Base-by-base conservation (phyloP, 1,140 invertebrate species). In the Drosophila littoralis region DNA sequence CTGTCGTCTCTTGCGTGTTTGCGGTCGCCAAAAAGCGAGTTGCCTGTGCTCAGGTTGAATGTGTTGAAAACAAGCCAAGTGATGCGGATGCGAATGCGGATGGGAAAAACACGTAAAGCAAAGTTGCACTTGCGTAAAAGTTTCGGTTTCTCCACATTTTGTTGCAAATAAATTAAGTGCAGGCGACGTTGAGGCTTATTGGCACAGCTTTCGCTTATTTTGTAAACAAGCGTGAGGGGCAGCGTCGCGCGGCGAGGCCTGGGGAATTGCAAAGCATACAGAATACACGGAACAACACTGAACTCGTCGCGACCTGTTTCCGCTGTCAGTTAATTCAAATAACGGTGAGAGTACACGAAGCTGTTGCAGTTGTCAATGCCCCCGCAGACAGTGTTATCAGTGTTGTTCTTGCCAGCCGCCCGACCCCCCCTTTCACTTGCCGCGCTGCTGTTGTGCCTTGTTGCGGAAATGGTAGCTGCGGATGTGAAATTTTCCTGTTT, bases 91-190 rank as follows among this genome's bases (percentile, higher is more conserved):
- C 22, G 55, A 7, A 60, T 46, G 54, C 13, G 40, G 33, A 72
- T 71, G 67, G 9, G 57, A 65, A 77, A 70, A 85, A 77, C 67
- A 82, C 75, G 82, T 79, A 82, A 79, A 78, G 77, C 60, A 81
- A 76, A 86, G 76, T 86, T 86, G 79, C 83, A 86, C 79, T 86
- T 80, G 83, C 76, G 76, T 74, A 79, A 88, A 83, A 88, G 76
- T 86, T 86, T 83, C 73, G 57, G 58, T 60, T 75, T 52, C 51
- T 69, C 48, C 63, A 58, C 76, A 77, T 74, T 88, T 86, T 86
- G 83, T 88, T 79, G 84, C 68, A 86, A 86, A 86, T 86, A 83
- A 86, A 86, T 88, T 88, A 83, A 86, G 83, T 80, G 83, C 83
- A 88, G 83, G 83, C 82, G 78, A 81, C 78, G 78, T 81, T 85